Base-by-base conservation (phyloP, 2,888 invertebrate species). In the Callosobruchus maculatus region DNA sequence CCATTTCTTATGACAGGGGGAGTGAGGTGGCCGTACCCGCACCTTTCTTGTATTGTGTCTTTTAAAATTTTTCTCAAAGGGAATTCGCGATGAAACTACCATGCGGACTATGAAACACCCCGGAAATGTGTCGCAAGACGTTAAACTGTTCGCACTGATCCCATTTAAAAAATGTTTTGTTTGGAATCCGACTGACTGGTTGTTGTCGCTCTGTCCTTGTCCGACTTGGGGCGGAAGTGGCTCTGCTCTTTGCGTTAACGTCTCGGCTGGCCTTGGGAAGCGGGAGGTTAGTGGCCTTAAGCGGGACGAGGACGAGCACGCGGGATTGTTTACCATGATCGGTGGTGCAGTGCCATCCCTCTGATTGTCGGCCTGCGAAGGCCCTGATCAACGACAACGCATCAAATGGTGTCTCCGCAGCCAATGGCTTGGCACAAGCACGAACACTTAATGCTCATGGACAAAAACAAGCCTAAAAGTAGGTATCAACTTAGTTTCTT, bases 371-470 rank as follows among this genome's bases (percentile, higher is more conserved):
- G 49, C 49, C 49, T 49, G 49, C 7, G 13, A 49, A 13, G 77
- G 76, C 77, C 75, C 21, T 76, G 77, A 74, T 75, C 68, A 72
- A 72, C 72, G 71, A 72, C 21, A 72, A 74, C 74, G 71, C 75
- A 73, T 75, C 81, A 77, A 79, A 83, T 83, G 82, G 82, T 82
- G 78, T 83, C 82, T 81, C 82, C 82, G 82, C 90, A 90, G 89
- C 90, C 90, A 88, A 91, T 91, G 91, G 92, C 92, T 89, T 92
- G 92, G 92, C 92, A 92, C 87, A 92, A 92, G 88, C 92, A 93
- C 89, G 92, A 92, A 88, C 92, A 92, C 88, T 90, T 92, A 88
- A 90, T 92, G 90, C 90, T 92, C 85, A 90, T 92, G 91, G 92
- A 92, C 87, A 92, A 92, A 88, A 90, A 89, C 86, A 92, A 92